Percentiles rank a stretch among this genome's conserved stretches.
Conservation (phyloP, 2,113 vertebrate species). For the Ginglymostoma cirratum region DNA sequence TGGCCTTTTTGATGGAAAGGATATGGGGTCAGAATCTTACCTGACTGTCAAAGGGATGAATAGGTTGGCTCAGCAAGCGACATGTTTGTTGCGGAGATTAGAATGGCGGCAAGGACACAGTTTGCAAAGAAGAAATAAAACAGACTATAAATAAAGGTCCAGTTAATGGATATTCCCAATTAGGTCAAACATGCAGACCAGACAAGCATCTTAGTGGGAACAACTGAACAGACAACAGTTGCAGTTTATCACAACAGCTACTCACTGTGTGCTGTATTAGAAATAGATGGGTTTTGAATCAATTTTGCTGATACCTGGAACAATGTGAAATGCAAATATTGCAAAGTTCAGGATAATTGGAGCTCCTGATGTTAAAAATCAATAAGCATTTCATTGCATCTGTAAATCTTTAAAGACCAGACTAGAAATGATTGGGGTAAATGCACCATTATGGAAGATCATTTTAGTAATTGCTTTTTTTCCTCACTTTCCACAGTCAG, state of each 20-base stretch:
- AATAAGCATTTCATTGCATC: neutral
- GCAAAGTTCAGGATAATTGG: neutral
- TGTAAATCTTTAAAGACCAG: neutral
- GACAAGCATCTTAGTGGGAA: neutral
- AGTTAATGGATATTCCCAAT: neutral
- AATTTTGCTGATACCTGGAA: slow-evolving; percentile 9
- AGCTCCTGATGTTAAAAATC: neutral
- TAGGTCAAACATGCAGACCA: neutral
- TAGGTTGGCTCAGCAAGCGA: neutral
- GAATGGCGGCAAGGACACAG: neutral
- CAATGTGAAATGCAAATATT: neutral
- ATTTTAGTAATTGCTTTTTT: neutral
- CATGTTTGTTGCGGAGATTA: neutral
- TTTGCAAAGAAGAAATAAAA: neutral
- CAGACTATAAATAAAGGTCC: neutral
- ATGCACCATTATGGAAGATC: neutral
- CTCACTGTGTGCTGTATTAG: neutral
- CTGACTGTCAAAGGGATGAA: neutral
- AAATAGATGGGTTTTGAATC: neutral
- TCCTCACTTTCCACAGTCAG: neutral
- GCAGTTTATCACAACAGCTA: neutral
- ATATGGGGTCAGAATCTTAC: neutral
- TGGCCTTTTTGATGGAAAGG: neutral
- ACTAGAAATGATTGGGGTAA: slow-evolving; percentile 13
- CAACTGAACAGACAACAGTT: neutral